Evolutionary conservation across 2,888 invertebrate genomes (phyloP).

Genomic region (Drosophila atroscutellata): DNA sequence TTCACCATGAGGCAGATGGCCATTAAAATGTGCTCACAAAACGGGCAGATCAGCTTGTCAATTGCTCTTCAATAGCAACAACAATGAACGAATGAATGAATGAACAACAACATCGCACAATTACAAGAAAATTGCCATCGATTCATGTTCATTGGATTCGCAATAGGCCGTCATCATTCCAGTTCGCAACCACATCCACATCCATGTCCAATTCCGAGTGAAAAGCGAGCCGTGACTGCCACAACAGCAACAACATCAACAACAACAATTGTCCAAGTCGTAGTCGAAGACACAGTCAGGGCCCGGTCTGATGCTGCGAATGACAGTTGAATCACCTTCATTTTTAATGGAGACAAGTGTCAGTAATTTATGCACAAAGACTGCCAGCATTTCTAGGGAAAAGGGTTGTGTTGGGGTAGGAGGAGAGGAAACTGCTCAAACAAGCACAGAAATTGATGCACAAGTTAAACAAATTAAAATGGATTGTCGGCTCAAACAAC

Average conservation of each 20-base stretch:
- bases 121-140: conserved; percentile 80
- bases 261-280: conserved; percentile 32
- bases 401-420: conserved; percentile 6
- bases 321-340: conserved; percentile 80
- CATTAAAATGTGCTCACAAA: conserved; percentile 49
- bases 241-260: conserved; percentile 24
- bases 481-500: conserved; percentile 63
- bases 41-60: conserved; percentile 55
- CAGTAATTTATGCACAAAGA: conserved; percentile 79
- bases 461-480: conserved; percentile 81
- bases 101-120: conserved; percentile 69
- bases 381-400: conserved; percentile 11
- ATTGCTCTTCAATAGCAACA: conserved; percentile 51
- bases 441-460: conserved; percentile 75
- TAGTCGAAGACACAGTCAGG: conserved; percentile 47
- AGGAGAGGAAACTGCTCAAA: conserved; percentile 43
- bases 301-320: conserved; percentile 57
- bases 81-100: conserved; percentile 22
- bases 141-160: conserved; percentile 76
- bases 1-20: conserved; percentile 45
- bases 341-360: conserved; percentile 82
- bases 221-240: conserved; percentile 73
- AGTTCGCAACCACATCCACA: conserved; percentile 37
- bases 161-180: conserved; percentile 69
- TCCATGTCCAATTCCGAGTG: conserved; percentile 57